Evolutionary conservation across 2,797 vertebrate species (phyloP).

Genomic region (Gadopsis marmoratus): DNA sequence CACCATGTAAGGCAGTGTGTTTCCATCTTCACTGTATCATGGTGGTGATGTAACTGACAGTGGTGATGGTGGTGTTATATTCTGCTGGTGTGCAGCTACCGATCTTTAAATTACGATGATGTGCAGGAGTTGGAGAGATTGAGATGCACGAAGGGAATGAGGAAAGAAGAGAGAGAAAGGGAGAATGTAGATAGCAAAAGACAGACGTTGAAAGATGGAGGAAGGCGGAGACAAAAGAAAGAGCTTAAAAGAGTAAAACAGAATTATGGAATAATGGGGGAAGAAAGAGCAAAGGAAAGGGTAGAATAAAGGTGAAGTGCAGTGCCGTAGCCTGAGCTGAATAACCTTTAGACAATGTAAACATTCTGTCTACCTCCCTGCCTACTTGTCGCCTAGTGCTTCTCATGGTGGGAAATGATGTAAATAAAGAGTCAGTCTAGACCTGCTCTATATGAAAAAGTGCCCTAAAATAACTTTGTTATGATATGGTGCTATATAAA

Average conservation of each 20-base stretch:
- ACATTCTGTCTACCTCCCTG: too few species aligned
- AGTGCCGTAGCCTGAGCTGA: conserved; percentile 33
- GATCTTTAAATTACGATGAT: conserved; percentile 63
- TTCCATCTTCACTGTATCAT: conserved; percentile 30
- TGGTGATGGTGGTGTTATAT: conserved; percentile 35
- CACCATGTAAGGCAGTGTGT: background rate
- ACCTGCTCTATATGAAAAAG: too few species aligned
- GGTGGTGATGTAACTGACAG: conserved; percentile 35
- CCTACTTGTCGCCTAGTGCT: too few species aligned
- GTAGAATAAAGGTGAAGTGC: conserved; percentile 17
- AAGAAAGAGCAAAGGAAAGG: conserved; percentile 2
- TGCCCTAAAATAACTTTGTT: too few species aligned
- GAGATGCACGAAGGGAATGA: conserved; percentile 39
- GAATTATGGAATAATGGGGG: conserved; percentile 5
- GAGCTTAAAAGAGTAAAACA: background rate
- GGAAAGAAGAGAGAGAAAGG: background rate
- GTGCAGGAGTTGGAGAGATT: conserved; percentile 42
- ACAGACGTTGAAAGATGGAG: conserved; percentile 35
- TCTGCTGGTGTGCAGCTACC: conserved; percentile 31
- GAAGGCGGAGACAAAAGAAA: conserved; percentile 49
- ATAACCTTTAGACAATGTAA: conserved; percentile 30
- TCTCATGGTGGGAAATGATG: too few species aligned
- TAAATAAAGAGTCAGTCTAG: too few species aligned
- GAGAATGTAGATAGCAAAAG: conserved; percentile 7
- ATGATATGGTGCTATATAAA: too few species aligned